Evolutionary conservation across 2,888 invertebrate genomes (phyloP), one percentile per base, ranked within the genome.

Genomic region (Pachymerium ferrugineum): DNA sequence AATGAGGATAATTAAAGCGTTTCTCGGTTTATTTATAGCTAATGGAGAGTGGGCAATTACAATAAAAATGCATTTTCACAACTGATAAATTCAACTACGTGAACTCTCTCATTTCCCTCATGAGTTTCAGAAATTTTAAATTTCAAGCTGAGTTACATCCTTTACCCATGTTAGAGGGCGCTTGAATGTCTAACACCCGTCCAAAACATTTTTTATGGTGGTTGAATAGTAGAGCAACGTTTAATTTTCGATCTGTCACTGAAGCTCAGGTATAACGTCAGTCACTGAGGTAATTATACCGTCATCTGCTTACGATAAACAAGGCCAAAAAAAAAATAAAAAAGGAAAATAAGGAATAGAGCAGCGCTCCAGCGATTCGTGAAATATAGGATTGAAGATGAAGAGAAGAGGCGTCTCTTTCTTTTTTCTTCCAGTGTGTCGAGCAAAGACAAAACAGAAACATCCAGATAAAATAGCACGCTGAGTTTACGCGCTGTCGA

Each of bases 371-470:
- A 62, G 62, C 62, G 62, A 62, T 62, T 62, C 62, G 62, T 62
- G 62, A 62, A 62, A 62, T 62, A 62, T 62, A 28, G 62, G 62
- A 62, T 62, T 62, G 62, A 25, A 62, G 62, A 62, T 62, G 62
- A 62, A 62, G 62, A 62, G 62, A 62, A 62, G 28, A 62, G 62
- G 62, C 62, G 62, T 22, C 62, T 62, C 62, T 62, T 62, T 62
- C 62, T 62, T n/a, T n/a, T n/a, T n/a, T 62, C 62, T 62, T 62
- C 62, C 62, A 62, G 62, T 62, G 62, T 62, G 62, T 62, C 62
- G 28, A 62, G 62, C 62, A 62, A 62, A 62, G 62, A 62, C 62
- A 62, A 62, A 62, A 62, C 62, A 62, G 62, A 62, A 25, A 14
- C 62, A 28, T 62, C 22, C 25, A 62, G 62, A 62, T 62, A 62